A percentile compares a stretch with the other conserved stretches of the same genome.
Evolutionary conservation across 2,888 invertebrate species (phyloP).

Genomic region (Venusia cambrica): DNA sequence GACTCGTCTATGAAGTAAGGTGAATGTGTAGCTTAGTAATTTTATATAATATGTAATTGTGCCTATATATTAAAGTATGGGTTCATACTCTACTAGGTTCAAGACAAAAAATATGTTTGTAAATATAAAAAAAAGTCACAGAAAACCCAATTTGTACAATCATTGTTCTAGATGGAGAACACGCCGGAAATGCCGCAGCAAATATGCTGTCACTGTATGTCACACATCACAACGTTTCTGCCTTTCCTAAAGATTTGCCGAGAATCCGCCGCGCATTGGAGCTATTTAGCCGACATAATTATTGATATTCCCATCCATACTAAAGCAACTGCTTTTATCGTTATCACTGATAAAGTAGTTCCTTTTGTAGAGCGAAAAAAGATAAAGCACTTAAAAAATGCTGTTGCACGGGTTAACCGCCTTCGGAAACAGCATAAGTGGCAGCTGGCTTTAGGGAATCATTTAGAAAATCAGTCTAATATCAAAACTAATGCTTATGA

Average conservation of each 20-base stretch:
- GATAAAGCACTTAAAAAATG: slow-evolving; percentile 28
- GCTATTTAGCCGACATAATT: slow-evolving; percentile 34
- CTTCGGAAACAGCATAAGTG: not conserved
- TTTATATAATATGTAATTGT: no score
- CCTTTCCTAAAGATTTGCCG: slow-evolving; percentile 44
- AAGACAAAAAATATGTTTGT: no score
- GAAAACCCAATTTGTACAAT: slow-evolving; percentile 9
- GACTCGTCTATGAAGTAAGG: no score
- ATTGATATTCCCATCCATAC: slow-evolving; percentile 22
- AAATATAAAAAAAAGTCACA: not conserved
- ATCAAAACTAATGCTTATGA: no score
- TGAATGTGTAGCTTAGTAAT: no score
- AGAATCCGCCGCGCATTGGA: slow-evolving; percentile 44
- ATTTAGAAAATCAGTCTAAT: not conserved
- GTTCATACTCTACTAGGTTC: no score
- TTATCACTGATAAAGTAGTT: slow-evolving; percentile 27
- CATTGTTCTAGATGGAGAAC: slow-evolving; percentile 57
- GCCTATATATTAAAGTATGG: no score
- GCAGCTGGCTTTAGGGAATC: not conserved
- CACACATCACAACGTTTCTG: slow-evolving; percentile 31
- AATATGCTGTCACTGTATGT: slow-evolving; percentile 42
- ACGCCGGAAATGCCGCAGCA: slow-evolving; percentile 41
- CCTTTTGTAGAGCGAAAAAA: slow-evolving; percentile 23
- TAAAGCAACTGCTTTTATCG: slow-evolving; percentile 38
- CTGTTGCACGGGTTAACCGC: slow-evolving; percentile 18